Evolutionary conservation across 2,113 vertebrate species (phyloP).

Genomic region (Cercopithecus mona): DNA sequence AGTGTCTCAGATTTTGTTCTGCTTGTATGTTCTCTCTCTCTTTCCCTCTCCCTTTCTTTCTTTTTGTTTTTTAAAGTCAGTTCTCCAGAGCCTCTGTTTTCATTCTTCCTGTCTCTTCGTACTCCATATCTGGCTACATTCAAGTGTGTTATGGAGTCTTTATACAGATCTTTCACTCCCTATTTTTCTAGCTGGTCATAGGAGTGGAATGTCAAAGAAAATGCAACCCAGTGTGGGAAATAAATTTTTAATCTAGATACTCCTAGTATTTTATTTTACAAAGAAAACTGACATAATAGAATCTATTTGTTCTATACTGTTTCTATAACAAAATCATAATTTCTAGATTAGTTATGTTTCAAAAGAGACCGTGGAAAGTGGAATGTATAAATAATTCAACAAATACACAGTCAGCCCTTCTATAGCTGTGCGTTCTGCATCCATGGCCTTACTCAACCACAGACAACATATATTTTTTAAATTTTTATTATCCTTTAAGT

Average conservation of each 20-base stretch:
- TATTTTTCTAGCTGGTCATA: constrained; percentile 56
- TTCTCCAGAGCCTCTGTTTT: neutral
- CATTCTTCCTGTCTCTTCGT: neutral
- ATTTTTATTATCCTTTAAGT: too few species aligned
- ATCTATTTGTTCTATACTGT: neutral
- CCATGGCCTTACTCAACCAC: neutral
- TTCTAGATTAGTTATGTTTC: constrained; percentile 42
- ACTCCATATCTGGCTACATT: neutral
- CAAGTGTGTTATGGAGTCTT: neutral
- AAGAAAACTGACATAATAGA: constrained; percentile 63
- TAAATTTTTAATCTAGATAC: constrained; percentile 66
- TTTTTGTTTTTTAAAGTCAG: neutral
- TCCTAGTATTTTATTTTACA: constrained; percentile 76
- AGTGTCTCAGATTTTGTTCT: constrained; percentile 18
- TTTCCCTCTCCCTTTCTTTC: too few species aligned
- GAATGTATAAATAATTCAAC: neutral
- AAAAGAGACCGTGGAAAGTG: neutral
- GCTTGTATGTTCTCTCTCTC: neutral
- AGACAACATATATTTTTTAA: neutral
- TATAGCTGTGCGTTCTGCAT: neutral
- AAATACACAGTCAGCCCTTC: neutral
- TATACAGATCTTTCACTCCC: neutral
- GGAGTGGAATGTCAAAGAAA: constrained; percentile 76
- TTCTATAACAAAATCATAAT: constrained; percentile 32
- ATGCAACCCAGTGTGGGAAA: constrained; percentile 60